Percentiles rank a stretch among this genome's conserved stretches.
Evolutionary conservation across 2,888 invertebrate genomes (phyloP).

Genomic region (Adelognathus sp.): DNA sequence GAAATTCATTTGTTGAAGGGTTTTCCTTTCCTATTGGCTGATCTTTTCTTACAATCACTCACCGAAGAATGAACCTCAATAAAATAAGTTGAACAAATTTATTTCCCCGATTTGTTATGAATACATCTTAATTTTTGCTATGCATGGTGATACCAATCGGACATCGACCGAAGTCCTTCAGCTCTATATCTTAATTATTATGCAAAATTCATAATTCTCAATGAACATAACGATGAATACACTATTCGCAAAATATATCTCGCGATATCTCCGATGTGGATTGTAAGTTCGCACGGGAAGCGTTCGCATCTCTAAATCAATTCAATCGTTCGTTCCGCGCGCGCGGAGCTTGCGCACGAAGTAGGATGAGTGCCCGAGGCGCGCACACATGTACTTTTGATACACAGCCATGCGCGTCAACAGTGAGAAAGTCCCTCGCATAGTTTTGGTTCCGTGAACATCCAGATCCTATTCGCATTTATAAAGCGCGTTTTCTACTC

Average conservation of each 20-base stretch:
- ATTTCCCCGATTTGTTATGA: no score
- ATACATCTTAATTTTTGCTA: no score
- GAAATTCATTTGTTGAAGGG: no score
- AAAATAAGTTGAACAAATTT: no score
- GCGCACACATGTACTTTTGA: neutral
- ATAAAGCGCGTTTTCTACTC: conserved; percentile 67
- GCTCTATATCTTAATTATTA: no score
- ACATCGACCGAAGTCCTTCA: no score
- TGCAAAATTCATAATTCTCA: no score
- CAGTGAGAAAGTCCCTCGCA: conserved; percentile 76
- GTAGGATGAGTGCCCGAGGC: conserved; percentile 8
- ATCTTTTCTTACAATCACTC: no score
- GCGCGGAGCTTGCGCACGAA: conserved; percentile 13
- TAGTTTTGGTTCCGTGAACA: conserved; percentile 79
- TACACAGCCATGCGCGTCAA: conserved; percentile 12
- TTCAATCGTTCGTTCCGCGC: conserved; percentile 51
- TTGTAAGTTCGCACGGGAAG: neutral
- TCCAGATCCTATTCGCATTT: conserved; percentile 74
- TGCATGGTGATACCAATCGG: no score
- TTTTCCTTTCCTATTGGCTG: no score
- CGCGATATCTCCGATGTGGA: neutral
- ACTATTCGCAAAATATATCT: neutral
- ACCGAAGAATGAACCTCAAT: no score
- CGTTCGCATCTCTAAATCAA: conserved; percentile 29
- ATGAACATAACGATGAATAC: no score